Base-by-base conservation (phyloP, 1,140 invertebrate species). In the Plutomurus gul region DNA sequence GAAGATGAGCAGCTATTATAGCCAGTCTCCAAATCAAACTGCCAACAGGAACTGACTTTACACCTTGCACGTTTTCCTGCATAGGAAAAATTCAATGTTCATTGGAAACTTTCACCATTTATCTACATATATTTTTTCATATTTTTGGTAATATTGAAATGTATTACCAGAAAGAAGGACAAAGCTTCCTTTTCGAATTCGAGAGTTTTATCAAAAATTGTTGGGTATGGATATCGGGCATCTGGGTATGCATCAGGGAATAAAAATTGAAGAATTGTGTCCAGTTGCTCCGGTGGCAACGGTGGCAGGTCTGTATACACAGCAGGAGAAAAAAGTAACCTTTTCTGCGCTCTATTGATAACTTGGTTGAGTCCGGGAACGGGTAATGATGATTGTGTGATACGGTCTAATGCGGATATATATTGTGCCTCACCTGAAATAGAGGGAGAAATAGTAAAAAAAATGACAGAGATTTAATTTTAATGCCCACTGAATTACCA, bases 211-310 rank as follows among this genome's bases (percentile, higher is more conserved):
- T 82, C 84, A 75, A 84, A 82, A n/a, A 77, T 71, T 7, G 51
- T 30, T 4, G 84, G 82, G 47, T 84, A 85, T 8, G 83, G 80
- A 27, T 82, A 78, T 71, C 30, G 88, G 1, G 51, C 46, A 22
- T 82, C 56, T 71, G 92, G 90, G 84, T 93, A 91, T 81, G 94
- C 93, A 90, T 97, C 95, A 70, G 95, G 95, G 86, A 97, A 97
- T 18, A 98, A 86, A 87, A 92, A 96, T 85, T 93, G 92, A 22
- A 98, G 85, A 76, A 97, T 91, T 36, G 92, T 89, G 83, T 92
- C 90, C 1, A 97, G 85, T 76, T 93, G 88, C 18, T 93, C 91
- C 82, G 92, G 91, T 16, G 91, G 87, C 84, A 97, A 92, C 8
- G 94, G 92, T 1, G 93, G 92, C 76, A 92, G 90, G 39, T 87